Evolutionary conservation across 2,797 vertebrate genomes (phyloP).

Genomic region (Telmatherina bonti): DNA sequence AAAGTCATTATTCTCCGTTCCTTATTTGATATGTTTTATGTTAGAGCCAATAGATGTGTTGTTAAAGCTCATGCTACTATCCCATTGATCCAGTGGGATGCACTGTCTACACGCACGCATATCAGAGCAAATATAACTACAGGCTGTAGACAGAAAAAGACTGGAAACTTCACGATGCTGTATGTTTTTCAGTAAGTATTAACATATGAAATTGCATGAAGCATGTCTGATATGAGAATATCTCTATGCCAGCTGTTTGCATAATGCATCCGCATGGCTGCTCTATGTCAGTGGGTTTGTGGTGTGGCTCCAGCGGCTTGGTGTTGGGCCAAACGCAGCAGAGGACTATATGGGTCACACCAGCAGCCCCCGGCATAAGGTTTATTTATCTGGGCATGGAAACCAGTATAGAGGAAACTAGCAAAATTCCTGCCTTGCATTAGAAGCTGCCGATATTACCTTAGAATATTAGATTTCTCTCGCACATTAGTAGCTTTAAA

Average conservation of each 20-base stretch:
- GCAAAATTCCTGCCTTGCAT: constrained; percentile 57
- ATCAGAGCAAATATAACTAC: background rate
- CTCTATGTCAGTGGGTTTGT: constrained; percentile 68
- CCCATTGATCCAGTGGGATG: constrained; percentile 3
- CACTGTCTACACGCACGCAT: constrained; percentile 19
- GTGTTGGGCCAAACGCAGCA: constrained; percentile 76
- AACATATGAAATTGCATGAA: constrained; percentile 4
- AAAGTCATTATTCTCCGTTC: constrained; percentile 35
- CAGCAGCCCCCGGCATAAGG: constrained; percentile 73
- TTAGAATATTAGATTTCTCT: constrained; percentile 76
- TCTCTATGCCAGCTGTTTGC: constrained; percentile 47
- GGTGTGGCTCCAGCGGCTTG: constrained; percentile 82
- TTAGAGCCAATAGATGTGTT: constrained; percentile 25
- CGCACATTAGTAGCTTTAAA: constrained; percentile 70
- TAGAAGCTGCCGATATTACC: constrained; percentile 79
- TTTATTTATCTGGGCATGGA: constrained; percentile 84
- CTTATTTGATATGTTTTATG: constrained; percentile 46
- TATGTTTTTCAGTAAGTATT: background rate
- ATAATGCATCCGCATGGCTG: constrained; percentile 33
- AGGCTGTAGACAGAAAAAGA: background rate
- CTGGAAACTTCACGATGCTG: background rate
- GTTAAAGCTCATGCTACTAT: constrained; percentile 37
- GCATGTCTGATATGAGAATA: constrained; percentile 24
- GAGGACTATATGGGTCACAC: constrained; percentile 65
- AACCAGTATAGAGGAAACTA: constrained; percentile 75